phyloP scores from a whole-genome alignment of 2,888 invertebrate species.

The Anagyrus pseudococci region DNA sequence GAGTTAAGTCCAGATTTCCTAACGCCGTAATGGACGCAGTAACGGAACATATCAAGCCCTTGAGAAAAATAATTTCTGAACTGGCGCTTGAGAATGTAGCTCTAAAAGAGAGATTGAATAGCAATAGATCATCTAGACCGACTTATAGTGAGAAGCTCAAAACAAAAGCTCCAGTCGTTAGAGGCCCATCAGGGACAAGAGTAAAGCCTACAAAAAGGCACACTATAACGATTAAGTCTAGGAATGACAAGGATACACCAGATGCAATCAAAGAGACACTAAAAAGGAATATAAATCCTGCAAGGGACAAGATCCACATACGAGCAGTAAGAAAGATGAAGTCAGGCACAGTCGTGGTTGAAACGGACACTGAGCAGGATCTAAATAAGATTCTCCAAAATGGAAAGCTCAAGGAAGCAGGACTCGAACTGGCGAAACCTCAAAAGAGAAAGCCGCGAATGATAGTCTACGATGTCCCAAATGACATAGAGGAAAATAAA shows the following conservation, averaged over 20 bases:
- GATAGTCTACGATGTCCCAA: slow-evolving; percentile 19
- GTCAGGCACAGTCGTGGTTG: background rate
- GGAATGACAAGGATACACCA: too few relatives aligned
- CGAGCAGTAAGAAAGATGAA: background rate
- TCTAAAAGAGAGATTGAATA: background rate
- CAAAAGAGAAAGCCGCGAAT: background rate
- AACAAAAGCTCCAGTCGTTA: background rate
- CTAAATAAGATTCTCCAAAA: background rate
- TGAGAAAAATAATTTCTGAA: too few relatives aligned
- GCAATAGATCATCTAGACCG: background rate
- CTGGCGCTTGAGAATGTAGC: too few relatives aligned
- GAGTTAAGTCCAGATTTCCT: too few relatives aligned
- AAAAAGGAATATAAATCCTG: background rate
- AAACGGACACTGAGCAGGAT: background rate
- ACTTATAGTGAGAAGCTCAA: background rate
- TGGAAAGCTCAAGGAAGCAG: background rate
- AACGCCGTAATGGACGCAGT: too few relatives aligned
- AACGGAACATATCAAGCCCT: too few relatives aligned
- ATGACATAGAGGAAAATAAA: background rate
- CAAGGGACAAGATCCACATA: background rate
- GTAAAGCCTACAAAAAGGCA: too few relatives aligned
- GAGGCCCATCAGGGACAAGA: background rate
- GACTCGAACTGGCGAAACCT: background rate
- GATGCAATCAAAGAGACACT: background rate
- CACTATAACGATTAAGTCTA: too few relatives aligned